Evolutionary conservation across 2,113 vertebrate species (phyloP), one percentile per base, ranked within the genome.

Genomic region (Mobula hypostoma): DNA sequence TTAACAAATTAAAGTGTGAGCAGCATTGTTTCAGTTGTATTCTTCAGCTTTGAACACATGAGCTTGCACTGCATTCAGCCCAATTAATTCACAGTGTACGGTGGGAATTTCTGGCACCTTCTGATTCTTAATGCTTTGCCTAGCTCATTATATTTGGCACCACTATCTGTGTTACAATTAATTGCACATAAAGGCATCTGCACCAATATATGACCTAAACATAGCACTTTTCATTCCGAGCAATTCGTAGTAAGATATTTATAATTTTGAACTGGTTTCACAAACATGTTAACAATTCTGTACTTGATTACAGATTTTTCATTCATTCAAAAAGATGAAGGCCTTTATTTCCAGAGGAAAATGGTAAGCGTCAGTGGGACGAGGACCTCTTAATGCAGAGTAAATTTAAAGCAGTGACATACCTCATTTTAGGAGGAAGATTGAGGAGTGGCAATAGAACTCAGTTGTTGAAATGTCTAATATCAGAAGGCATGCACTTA

Each of bases 91-190:
- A 93, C 1, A 74, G 68, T 15, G 24, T 74, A 93, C 9, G 74
- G 68, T 93, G 91, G 70, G 70, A 74, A 93, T 93, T 93, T 27
- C 36, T 27, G 70, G 24, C 32, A 48, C 91, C 70, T 93, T 93
- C 91, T 93, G 91, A 29, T 93, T 29, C 68, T 14, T 56, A 70
- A 70, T 70, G 68, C 90, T 40, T 48, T 92, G 90, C 91, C 74
- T 56, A 56, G 91, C 91, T 93, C 91, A 74, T 93, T 93, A 93
- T 93, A 48, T 72, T 93, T 93, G 70, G 91, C 91, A 93, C 91
- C 91, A 74, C 21, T 93, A 76, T 93, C 91, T 93, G 8, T 56
- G 70, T 56, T 93, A 29, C 91, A 93, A 93, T 93, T 93, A 93
- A 93, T 74, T 36, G 70, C 36, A 74, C 66, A 74, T 93, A 72